phyloP scores from a whole-genome alignment of 2,113 vertebrate species.

The Mixornis gularis region DNA sequence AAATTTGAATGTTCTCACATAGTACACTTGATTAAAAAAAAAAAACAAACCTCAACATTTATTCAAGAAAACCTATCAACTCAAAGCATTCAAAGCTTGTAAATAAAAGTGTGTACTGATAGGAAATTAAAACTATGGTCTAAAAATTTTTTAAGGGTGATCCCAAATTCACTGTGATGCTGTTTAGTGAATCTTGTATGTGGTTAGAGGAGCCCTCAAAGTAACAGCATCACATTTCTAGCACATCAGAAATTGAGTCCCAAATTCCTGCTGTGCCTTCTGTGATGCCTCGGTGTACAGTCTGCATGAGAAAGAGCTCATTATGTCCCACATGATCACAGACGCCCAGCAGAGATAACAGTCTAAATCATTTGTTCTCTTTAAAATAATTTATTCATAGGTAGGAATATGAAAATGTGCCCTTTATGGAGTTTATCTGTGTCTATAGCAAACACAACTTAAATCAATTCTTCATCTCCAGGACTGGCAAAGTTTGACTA shows the following conservation, averaged over 20 bases:
- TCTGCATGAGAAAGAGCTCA: constrained; percentile 40
- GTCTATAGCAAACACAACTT: constrained; percentile 48
- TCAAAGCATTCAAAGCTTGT: not conserved
- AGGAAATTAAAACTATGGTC: not conserved
- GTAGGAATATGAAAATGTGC: constrained; percentile 55
- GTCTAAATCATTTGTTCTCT: constrained; percentile 51
- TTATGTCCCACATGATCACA: constrained; percentile 22
- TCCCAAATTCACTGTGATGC: not conserved
- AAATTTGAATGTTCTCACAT: not conserved
- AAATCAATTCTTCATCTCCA: constrained; percentile 55
- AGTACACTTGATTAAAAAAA: not conserved
- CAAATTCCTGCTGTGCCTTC: constrained; percentile 1
- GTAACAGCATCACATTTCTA: not conserved
- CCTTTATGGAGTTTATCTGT: constrained; percentile 61
- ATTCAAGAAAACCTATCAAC: not conserved
- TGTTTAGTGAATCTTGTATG: not conserved
- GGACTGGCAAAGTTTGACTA: constrained; percentile 31
- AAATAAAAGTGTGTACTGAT: not conserved
- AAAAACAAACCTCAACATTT: not conserved
- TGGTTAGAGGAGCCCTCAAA: not conserved
- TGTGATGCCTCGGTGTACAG: not conserved
- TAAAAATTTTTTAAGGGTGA: rapidly evolving
- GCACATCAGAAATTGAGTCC: not conserved
- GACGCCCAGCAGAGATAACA: constrained; percentile 37
- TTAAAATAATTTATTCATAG: constrained; percentile 63